Evolutionary conservation across 2,888 invertebrate genomes (phyloP), one percentile per base, ranked within the genome.

Genomic region (Tridacna crocea): DNA sequence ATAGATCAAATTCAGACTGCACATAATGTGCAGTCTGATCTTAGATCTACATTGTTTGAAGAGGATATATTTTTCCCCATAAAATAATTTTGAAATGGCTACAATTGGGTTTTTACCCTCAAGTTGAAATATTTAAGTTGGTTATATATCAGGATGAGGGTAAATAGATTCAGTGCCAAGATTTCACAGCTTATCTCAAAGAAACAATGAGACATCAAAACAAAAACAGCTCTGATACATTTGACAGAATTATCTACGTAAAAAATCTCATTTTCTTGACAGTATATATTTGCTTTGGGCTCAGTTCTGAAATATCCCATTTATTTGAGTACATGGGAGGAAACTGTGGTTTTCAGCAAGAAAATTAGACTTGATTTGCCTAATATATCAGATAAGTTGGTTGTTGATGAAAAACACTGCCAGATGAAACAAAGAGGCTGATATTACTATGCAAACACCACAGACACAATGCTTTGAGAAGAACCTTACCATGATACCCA

Each of bases 231-330:
- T 66, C 36, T 66, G 46, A n/a, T 17, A 66, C 13, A 17, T 66
- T 70, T 51, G 70, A 70, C 70, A 70, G 70, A 3, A 70, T 70
- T 70, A 70, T 70, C 70, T 70, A 26, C 2, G 26, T 17, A 51
- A 70, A 70, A 12, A 70, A 70, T 70, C 70, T 70, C 70, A 70
- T 70, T 70, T 70, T 51, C 70, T 70, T 51, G 13, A 24, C 70
- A 70, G 51, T 47, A 70, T 70, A 46, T 70, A 70, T 70, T 70
- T 51, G 70, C 70, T 70, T 26, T 70, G 51, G 70, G 47, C 70
- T 70, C 26, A 10, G 46, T 70, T 70, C 51, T 70, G 70, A 70
- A 70, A 70, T 70, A 70, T 70, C 51, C 51, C 70, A 70, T 70
- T 70, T 51, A 70, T 70, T 47, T 70, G 51, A 22, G 61, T 22